Evolutionary conservation across 2,113 vertebrate species (phyloP).

Genomic region (Halcyon senegalensis): DNA sequence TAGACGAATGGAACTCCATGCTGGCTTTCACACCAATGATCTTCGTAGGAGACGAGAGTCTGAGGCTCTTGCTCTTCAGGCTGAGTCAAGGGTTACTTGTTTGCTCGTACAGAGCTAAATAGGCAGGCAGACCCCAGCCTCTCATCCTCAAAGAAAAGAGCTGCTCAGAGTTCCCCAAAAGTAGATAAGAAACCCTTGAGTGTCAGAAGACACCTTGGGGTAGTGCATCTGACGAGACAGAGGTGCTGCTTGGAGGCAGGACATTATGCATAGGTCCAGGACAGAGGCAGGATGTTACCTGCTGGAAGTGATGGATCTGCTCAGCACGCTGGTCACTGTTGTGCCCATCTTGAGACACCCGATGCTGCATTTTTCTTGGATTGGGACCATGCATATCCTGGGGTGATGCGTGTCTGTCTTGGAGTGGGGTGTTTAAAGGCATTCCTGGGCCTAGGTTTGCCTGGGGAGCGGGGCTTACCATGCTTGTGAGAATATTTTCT

Average conservation of each 20-base stretch:
- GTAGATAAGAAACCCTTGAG: not conserved
- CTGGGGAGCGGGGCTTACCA: not conserved
- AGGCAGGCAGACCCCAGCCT: not conserved
- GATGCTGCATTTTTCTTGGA: not conserved
- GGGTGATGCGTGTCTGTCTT: not conserved
- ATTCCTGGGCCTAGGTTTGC: not conserved
- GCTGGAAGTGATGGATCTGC: not conserved
- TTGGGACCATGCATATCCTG: not conserved
- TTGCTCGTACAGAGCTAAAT: not conserved
- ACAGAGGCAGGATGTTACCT: not conserved
- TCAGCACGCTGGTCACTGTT: not conserved
- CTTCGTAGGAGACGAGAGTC: not conserved
- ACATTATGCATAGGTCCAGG: fast-evolving
- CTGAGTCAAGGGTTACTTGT: not conserved
- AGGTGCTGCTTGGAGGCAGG: not conserved
- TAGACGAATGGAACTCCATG: not conserved
- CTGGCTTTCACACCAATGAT: not conserved
- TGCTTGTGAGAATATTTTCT: not conserved
- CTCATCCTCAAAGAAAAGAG: not conserved
- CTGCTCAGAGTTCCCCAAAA: not conserved
- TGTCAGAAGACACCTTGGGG: not conserved
- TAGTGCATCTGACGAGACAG: not conserved
- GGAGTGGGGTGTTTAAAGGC: not conserved
- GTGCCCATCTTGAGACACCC: not conserved
- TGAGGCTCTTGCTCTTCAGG: not conserved